A percentile compares a stretch with the other conserved stretches of the same genome.
phyloP scores from a whole-genome alignment of 2,113 vertebrate species.

The Quiscalus mexicanus region DNA sequence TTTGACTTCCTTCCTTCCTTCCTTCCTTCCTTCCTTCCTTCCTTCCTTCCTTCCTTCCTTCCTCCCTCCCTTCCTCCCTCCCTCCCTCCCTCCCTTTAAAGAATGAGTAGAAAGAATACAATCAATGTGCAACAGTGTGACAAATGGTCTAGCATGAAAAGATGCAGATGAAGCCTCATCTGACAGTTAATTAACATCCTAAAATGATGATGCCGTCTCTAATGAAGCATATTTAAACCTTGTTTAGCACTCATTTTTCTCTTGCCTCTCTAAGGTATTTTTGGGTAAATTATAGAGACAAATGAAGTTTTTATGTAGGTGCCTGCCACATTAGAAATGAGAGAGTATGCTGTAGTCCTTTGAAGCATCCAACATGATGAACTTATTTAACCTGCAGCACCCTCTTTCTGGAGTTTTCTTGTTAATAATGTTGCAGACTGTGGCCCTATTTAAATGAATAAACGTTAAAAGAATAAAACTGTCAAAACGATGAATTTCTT shows the following conservation, averaged over 20 bases:
- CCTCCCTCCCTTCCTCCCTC: not conserved
- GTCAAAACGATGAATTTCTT: slow-evolving; percentile 47
- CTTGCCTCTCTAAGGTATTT: not conserved
- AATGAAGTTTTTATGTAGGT: not conserved
- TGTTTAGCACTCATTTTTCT: not conserved
- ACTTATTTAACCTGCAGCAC: not conserved
- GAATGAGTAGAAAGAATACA: not conserved
- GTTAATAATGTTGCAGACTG: not conserved
- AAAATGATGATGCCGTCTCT: not conserved
- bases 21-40: not conserved
- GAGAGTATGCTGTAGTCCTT: not conserved
- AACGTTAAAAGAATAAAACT: slow-evolving; percentile 47
- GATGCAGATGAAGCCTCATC: not conserved
- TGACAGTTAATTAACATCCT: not conserved
- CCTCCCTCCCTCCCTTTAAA: not conserved
- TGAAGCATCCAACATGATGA: not conserved
- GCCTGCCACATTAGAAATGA: not conserved
- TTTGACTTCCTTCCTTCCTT: accelerated
- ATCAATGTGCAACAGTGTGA: not conserved
- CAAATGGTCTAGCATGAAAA: not conserved
- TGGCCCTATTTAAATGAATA: slow-evolving; percentile 40
- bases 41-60: not conserved
- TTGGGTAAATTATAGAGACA: not conserved
- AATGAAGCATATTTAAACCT: not conserved
- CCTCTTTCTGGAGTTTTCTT: slow-evolving; percentile 10